Percentiles rank a stretch among this genome's conserved stretches.
These are phyloP conservation scores for Tapirus terrestris DNA, from an alignment of 2,113 vertebrate species.

Conservation along the genomic window DNA sequence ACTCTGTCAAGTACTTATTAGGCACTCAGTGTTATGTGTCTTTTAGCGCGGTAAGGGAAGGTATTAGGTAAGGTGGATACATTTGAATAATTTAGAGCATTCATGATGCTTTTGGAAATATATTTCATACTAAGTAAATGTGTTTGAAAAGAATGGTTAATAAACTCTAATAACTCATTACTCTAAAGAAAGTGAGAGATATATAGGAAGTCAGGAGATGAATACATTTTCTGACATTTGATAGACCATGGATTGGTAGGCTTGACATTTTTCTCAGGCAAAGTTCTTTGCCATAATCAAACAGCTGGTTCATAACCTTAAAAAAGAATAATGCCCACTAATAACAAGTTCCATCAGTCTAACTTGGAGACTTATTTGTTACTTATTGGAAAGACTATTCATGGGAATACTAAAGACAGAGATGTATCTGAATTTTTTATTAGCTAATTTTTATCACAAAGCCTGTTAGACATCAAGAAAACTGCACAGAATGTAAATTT, in stretches of 20 bases:
- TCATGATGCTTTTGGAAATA: not conserved
- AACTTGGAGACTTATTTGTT: not conserved
- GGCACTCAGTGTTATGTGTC: not conserved
- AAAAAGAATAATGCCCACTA: not conserved
- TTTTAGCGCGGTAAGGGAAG: not conserved
- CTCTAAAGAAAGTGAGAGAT: not conserved
- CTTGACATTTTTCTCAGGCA: not conserved
- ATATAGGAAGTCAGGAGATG: not conserved
- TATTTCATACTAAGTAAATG: not conserved
- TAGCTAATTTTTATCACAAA: not conserved
- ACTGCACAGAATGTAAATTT: not conserved
- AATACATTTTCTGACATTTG: not conserved
- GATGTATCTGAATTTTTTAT: not conserved
- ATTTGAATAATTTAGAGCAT: not conserved
- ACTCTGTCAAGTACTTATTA: not conserved
- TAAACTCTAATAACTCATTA: not conserved
- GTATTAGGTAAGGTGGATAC: not conserved
- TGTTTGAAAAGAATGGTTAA: not conserved
- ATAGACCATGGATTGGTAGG: not conserved
- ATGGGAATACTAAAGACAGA: not conserved
- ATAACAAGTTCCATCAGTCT: not conserved
- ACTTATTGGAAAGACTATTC: not conserved
- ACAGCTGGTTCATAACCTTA: not conserved
- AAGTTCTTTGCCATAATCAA: not conserved
- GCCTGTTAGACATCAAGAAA: not conserved